Base-by-base conservation (phyloP, 2,113 vertebrate species). In the Gadus macrocephalus region DNA sequence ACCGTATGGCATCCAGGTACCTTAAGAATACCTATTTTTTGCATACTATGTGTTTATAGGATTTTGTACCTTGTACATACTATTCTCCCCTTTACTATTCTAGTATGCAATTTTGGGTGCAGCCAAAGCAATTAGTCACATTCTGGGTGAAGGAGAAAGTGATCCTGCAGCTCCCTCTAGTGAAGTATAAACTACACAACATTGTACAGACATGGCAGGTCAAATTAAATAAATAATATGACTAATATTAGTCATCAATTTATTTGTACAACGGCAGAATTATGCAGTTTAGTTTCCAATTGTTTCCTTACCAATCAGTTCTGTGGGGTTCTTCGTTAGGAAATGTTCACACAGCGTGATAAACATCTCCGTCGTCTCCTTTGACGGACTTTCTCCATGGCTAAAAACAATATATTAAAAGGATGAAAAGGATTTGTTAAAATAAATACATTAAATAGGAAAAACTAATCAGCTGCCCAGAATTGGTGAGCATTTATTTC, bases 371-470 rank as follows among this genome's bases (percentile, higher is more conserved):
- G 96, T 98, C 4, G 93, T 94, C 66, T 99, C 97, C 69, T 77
- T 77, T 1, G 95, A 93, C 67, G 97, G 97, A 20, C 95, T 96
- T 62, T 98, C 97, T 2, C 94, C 95, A 38, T 98, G 96, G 70
- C 97, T 99, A 83, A 62, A 56, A 86, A 2, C 2, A 9, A 9
- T 12, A 9, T 9, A 49, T 49, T 9, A 49, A 49, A 49, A 49
- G 42, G 42, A 49, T 49, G 42, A 9, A 49, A 49, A 12, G 42
- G 12, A 49, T 49, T 49, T 49, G 5, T 49, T 49, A 49, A 49
- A 49, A 49, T 49, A 49, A 49, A 49, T 49, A 49, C 31, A 35
- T 35, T 35, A 35, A 5, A 6, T 35, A 35, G 31, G 31, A 35
- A 35, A 35, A 35, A 4, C 6, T 35, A 35, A 7, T 7, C 31